Evolutionary conservation across 2,797 vertebrate species (phyloP).

Genomic region (Enteromius unitaeniatus): DNA sequence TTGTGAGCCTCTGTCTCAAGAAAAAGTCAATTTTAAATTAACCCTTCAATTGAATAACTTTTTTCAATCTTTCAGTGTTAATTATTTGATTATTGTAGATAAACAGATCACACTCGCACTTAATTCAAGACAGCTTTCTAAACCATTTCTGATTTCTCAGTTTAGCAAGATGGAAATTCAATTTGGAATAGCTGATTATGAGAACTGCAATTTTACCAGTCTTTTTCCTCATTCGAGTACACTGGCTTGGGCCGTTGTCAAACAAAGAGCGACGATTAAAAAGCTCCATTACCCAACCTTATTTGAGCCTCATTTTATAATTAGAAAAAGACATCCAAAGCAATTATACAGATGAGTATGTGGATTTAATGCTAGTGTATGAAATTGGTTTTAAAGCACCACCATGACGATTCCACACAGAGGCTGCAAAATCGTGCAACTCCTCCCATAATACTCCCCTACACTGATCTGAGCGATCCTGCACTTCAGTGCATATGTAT

Average conservation of each 20-base stretch:
- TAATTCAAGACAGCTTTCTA: not conserved
- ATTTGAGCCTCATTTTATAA: conserved; percentile 77
- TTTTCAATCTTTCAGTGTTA: not conserved
- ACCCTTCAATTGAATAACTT: not conserved
- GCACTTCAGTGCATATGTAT: conserved; percentile 50
- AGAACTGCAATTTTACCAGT: conserved; percentile 59
- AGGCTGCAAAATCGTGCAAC: conserved; percentile 53
- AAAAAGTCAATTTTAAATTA: not conserved
- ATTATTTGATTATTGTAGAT: not conserved
- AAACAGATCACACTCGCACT: not conserved
- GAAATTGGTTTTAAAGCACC: conserved; percentile 68
- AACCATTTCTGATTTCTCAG: conserved; percentile 55
- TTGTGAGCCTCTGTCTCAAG: not conserved
- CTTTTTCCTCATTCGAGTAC: conserved; percentile 60
- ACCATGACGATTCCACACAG: conserved; percentile 57
- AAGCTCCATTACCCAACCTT: conserved; percentile 74
- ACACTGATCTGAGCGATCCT: conserved; percentile 33
- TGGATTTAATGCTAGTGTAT: conserved; percentile 63
- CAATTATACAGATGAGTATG: conserved; percentile 69
- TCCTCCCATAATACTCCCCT: conserved; percentile 43
- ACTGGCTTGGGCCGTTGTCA: conserved; percentile 58
- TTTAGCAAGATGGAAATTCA: conserved; percentile 60
- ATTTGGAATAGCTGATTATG: conserved; percentile 58
- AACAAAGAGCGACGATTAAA: conserved; percentile 64
- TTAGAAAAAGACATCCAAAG: conserved; percentile 75